Percentiles rank a stretch among this genome's conserved stretches.
These are phyloP conservation scores for Hemitrygon akajei DNA, from an alignment of 2,797 vertebrate genomes.

Conservation along the genomic window DNA sequence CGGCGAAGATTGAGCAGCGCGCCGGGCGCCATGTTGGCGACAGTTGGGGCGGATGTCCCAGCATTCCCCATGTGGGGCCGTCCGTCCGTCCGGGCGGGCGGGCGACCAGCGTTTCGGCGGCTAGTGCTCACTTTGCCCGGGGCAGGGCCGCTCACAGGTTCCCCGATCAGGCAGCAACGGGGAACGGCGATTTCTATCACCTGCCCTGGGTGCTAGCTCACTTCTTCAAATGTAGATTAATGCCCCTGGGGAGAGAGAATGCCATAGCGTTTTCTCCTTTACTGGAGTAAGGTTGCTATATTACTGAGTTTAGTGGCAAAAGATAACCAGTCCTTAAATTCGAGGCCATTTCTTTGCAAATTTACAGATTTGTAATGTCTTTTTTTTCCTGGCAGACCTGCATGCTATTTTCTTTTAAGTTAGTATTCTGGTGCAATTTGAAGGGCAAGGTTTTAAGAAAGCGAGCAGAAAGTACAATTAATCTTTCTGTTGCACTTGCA, in stretches of 20 bases:
- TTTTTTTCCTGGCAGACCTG: too few relatives aligned
- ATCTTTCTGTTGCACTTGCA: neutral
- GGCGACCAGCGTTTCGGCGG: too few relatives aligned
- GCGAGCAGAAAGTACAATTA: neutral
- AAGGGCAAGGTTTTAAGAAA: neutral
- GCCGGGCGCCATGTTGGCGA: constrained; percentile 1
- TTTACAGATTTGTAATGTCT: neutral
- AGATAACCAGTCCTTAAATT: neutral
- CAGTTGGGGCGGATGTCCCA: neutral
- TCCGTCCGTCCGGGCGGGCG: too few relatives aligned
- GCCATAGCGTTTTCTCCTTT: too few relatives aligned
- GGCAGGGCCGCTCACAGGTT: too few relatives aligned
- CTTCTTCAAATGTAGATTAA: neutral
- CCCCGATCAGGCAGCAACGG: too few relatives aligned
- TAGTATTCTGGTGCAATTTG: neutral
- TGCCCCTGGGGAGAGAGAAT: too few relatives aligned
- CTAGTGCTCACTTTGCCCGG: too few relatives aligned
- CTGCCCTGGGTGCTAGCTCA: neutral
- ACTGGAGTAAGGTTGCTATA: too few relatives aligned
- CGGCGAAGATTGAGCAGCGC: neutral
- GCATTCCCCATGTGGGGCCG: neutral
- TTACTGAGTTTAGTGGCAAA: too few relatives aligned
- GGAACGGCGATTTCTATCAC: too few relatives aligned
- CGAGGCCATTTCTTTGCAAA: neutral
- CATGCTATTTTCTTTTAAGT: too few relatives aligned